A percentile compares a stretch with the other conserved stretches of the same genome.
Conservation (phyloP, 1,140 invertebrate genomes). For the Drosophila kepulauana region DNA sequence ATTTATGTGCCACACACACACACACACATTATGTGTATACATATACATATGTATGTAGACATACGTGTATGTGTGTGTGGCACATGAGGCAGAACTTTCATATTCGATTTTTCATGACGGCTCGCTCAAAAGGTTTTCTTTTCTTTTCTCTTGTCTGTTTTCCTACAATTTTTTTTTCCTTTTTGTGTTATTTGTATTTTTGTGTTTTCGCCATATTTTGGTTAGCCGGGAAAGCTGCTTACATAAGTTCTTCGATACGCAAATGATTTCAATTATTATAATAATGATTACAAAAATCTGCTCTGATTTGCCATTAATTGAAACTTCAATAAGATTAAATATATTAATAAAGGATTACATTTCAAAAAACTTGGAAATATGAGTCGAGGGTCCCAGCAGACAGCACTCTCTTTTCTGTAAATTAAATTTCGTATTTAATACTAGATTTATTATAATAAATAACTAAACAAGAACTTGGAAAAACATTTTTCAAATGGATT, state of each 20-base stretch:
- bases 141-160: conserved; percentile 12
- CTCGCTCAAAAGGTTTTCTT: conserved; percentile 45
- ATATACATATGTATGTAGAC: conserved; percentile 4
- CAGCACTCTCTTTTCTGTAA: no score
- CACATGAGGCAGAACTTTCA: conserved; percentile 53
- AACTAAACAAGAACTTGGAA: no score
- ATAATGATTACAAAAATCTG: conserved; percentile 30
- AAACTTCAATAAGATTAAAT: no score
- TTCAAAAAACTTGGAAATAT: no score
- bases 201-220: conserved; percentile 13
- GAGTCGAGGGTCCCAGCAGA: no score
- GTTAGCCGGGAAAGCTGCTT: conserved; percentile 27
- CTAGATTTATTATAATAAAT: no score
- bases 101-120: conserved; percentile 61
- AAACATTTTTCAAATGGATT: no score
- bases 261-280: conserved; percentile 43
- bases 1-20: conserved; percentile 63
- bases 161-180: neutral
- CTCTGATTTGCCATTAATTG: conserved; percentile 9
- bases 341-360: no score
- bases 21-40: conserved; percentile 22
- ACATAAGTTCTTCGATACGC: conserved; percentile 43
- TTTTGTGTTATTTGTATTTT: neutral
- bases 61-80: conserved; percentile 12
- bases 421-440: no score